These are phyloP conservation scores for Cryptotis parvus DNA, from an alignment of 2,113 vertebrate species.

Conservation along the genomic window DNA sequence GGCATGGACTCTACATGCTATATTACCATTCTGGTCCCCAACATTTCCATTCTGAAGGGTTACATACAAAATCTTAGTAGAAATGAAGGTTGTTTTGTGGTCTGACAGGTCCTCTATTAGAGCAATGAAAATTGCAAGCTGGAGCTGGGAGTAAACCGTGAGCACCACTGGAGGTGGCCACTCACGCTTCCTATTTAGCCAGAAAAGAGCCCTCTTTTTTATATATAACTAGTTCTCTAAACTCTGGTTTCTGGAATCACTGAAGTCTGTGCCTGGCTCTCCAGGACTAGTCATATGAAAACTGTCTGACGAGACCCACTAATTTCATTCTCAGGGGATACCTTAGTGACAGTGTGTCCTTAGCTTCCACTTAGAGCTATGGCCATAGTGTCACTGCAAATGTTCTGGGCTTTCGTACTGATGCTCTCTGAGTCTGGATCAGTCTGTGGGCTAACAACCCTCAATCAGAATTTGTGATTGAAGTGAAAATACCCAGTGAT, in stretches of 20 bases:
- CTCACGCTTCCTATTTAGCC: background rate
- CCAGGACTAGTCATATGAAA: background rate
- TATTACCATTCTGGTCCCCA: too few relatives aligned
- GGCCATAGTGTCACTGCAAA: background rate
- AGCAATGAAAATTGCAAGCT: background rate
- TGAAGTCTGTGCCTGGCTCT: background rate
- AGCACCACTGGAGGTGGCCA: background rate
- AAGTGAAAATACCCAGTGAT: background rate
- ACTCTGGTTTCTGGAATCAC: background rate
- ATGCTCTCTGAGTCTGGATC: slow-evolving; percentile 13
- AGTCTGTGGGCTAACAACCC: background rate
- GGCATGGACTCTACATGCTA: too few relatives aligned
- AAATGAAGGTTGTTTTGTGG: background rate
- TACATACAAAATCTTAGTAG: background rate
- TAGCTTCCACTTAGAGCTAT: accelerated
- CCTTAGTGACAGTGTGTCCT: background rate
- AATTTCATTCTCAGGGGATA: background rate
- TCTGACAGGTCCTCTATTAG: too few relatives aligned
- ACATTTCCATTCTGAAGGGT: background rate
- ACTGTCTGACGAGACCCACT: background rate
- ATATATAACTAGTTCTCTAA: background rate
- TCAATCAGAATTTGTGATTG: background rate
- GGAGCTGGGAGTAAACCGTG: background rate
- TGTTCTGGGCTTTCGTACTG: background rate
- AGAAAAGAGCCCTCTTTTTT: background rate